Evolutionary conservation across 1,140 invertebrate species (phyloP), one percentile per base, ranked within the genome.

Genomic region (Aphis gossypii): DNA sequence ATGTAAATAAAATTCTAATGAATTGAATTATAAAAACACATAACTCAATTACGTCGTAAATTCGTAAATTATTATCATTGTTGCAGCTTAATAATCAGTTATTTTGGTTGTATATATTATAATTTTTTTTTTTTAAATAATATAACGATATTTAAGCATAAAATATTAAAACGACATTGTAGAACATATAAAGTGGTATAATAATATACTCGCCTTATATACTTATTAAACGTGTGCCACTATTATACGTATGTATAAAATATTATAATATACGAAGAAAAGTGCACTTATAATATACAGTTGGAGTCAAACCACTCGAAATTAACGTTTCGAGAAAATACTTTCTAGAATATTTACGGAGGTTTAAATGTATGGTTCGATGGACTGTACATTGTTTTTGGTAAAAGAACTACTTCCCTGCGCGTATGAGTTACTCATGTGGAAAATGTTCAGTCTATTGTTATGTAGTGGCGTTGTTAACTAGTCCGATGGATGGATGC

Each of bases 381-480:
- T 54, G 88, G 51, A 89, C 86, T 87, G 30, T 87, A 89, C 88
- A 54, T 89, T 56, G 88, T 54, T 89, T 56, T 89, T 89, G 88
- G 88, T 25, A 89, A 89, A 89, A 38, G 20, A 89, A 35, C 51
- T 56, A 35, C 91, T 76, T 92, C 76, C 35, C 76, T 83, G 25
- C 68, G 91, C 76, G n/a, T 83, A 54, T 21, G 30, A 92, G 23
- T 92, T 38, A 83, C 91, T 92, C 91, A 48, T 51, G 91, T 92
- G 91, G 91, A 92, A 92, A 92, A 92, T 83, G 68, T 84, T 83
- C 46, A n/a, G 20, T 92, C 68, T 92, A 89, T 89, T 89, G 88
- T 89, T 89, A 21, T 89, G 5, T 56, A 56, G 51, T 56, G 20
- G 88, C 21, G 88, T 89, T 89, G 88, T 89, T 89, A 89, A 89